Conservation (phyloP, 2,888 invertebrate genomes). For the Cheilosia variabilis region DNA sequence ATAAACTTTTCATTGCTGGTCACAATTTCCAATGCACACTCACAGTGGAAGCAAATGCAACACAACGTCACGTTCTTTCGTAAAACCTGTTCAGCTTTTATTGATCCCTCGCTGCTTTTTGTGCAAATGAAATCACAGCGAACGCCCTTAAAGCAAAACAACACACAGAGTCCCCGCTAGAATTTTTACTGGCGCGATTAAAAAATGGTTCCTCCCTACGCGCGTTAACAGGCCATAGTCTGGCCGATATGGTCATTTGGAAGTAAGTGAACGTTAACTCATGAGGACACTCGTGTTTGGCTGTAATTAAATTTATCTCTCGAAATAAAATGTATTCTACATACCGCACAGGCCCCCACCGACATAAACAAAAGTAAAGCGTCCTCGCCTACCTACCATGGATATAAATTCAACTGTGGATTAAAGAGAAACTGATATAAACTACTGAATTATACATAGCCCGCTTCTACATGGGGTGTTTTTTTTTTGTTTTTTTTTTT, state of each 20-base stretch:
- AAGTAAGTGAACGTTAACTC: conserved; percentile 42
- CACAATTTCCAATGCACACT: too few relatives aligned
- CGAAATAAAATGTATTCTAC: conserved; percentile 35
- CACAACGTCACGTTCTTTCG: background rate
- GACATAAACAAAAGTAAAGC: conserved; percentile 33
- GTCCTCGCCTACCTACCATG: background rate
- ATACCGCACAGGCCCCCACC: background rate
- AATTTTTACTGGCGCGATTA: conserved; percentile 1
- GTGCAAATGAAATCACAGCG: conserved; percentile 4
- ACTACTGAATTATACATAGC: conserved; percentile 52
- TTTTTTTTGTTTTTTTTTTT: background rate
- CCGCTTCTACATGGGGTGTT: conserved; percentile 4
- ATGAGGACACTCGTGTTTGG: conserved; percentile 40
- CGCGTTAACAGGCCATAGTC: conserved; percentile 8
- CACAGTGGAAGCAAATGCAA: background rate
- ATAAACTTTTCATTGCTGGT: too few relatives aligned
- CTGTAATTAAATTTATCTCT: conserved; percentile 54
- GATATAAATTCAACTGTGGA: conserved; percentile 45
- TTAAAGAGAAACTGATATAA: conserved; percentile 51
- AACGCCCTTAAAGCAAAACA: background rate
- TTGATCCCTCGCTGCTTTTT: background rate
- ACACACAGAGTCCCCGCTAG: background rate
- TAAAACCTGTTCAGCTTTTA: background rate
- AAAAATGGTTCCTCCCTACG: conserved; percentile 3
- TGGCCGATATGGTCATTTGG: conserved; percentile 3